These are phyloP conservation scores for Pogonus chalceus DNA, from an alignment of 1,140 invertebrate species.

Conservation along the genomic window DNA sequence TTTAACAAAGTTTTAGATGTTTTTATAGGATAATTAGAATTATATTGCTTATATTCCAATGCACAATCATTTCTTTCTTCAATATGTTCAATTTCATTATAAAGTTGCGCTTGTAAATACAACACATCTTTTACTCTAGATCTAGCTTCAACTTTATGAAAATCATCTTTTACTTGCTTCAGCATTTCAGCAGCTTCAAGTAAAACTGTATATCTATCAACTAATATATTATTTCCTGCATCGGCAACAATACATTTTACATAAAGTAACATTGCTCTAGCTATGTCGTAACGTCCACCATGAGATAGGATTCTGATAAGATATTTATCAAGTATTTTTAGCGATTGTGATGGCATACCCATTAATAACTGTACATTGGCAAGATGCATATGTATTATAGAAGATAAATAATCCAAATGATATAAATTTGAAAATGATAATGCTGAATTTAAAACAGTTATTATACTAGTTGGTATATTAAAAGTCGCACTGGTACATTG, in stretches of 20 bases:
- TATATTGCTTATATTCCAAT: constrained; percentile 56
- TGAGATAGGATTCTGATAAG: constrained; percentile 65
- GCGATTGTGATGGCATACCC: constrained; percentile 61
- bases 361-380: constrained; percentile 64
- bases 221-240: constrained; percentile 34
- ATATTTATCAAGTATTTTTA: constrained; percentile 55
- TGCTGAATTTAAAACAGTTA: constrained; percentile 56
- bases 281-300: constrained; percentile 70
- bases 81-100: constrained; percentile 53
- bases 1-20: constrained; percentile 25
- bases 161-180: constrained; percentile 53
- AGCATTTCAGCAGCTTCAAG: constrained; percentile 54
- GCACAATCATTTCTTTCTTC: constrained; percentile 61
- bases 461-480: constrained; percentile 34
- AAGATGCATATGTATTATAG: constrained; percentile 65
- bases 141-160: constrained; percentile 62
- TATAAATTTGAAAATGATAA: constrained; percentile 58
- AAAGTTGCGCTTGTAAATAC: constrained; percentile 56
- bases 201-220: constrained; percentile 43
- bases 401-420: constrained; percentile 63
- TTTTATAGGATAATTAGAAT: constrained; percentile 51
- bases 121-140: constrained; percentile 59
- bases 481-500: constrained; percentile 43
- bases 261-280: constrained; percentile 50
- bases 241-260: constrained; percentile 58